Conservation (phyloP, 2,113 vertebrate species). For the Cinclus mexicanus region DNA sequence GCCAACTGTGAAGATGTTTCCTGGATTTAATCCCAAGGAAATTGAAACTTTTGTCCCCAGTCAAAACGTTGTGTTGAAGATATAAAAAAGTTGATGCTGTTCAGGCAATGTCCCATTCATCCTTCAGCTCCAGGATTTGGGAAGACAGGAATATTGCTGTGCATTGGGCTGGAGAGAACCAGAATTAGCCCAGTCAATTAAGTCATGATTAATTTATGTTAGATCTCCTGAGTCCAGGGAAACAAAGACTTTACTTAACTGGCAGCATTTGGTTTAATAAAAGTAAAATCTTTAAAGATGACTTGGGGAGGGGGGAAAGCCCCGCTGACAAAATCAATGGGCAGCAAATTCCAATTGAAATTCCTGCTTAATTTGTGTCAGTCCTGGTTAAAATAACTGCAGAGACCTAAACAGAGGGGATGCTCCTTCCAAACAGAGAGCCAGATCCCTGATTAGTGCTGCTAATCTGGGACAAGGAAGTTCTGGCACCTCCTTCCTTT, state of each 20-base stretch:
- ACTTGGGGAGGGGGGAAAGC: conserved; percentile 27
- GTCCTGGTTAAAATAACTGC: conserved; percentile 33
- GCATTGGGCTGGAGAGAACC: conserved; percentile 70
- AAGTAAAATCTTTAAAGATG: conserved; percentile 72
- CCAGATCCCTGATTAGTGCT: not conserved
- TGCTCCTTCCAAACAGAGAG: not conserved
- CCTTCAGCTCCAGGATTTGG: conserved; percentile 48
- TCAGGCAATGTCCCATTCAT: conserved; percentile 59
- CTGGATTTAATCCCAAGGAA: conserved; percentile 47
- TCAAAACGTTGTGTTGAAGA: conserved; percentile 10
- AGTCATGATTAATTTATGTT: conserved; percentile 83
- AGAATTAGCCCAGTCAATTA: conserved; percentile 81
- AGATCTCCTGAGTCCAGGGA: conserved; percentile 71
- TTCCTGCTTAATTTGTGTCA: conserved; percentile 63
- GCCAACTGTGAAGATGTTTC: not conserved
- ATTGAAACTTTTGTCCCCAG: conserved; percentile 57
- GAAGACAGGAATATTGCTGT: conserved; percentile 71
- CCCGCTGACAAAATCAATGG: conserved; percentile 62
- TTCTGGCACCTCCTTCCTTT: not conserved
- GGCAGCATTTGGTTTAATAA: conserved; percentile 75
- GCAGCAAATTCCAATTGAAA: conserved; percentile 27
- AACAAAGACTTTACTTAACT: conserved; percentile 73
- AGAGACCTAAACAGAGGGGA: not conserved
- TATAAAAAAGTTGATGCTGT: not conserved
- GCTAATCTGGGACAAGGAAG: not conserved